These are phyloP conservation scores for Notarius quadriscutis DNA, from an alignment of 2,113 vertebrate genomes.

Conservation along the genomic window DNA sequence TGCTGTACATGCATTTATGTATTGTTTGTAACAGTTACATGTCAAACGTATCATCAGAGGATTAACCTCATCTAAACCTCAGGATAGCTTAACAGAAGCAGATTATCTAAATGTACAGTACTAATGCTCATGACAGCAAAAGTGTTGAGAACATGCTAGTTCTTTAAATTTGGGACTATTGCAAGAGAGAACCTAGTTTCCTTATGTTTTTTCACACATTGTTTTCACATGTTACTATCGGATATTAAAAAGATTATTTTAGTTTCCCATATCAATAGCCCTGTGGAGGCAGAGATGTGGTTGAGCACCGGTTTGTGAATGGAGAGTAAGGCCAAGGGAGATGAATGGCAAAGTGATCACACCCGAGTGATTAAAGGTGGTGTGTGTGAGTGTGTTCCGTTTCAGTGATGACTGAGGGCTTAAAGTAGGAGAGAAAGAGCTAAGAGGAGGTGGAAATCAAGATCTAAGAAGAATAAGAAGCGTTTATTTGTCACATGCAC, in stretches of 20 bases:
- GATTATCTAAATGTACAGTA: neutral
- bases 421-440: too few species aligned
- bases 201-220: neutral
- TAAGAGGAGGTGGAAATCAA: too few species aligned
- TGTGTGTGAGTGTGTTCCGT: too few species aligned
- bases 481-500: too few species aligned
- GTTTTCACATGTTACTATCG: neutral
- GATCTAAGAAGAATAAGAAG: too few species aligned
- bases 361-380: too few species aligned
- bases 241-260: neutral
- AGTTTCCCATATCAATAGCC: neutral
- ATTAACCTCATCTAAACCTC: neutral
- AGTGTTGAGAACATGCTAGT: neutral
- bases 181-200: neutral
- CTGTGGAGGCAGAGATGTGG: too few species aligned
- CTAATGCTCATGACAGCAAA: neutral
- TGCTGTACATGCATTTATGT: neutral
- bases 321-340: too few species aligned
- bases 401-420: too few species aligned
- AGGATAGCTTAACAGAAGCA: neutral
- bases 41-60: neutral
- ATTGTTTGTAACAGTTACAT: neutral
- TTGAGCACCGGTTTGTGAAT: too few species aligned
- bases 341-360: too few species aligned
- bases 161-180: neutral